Conservation (phyloP, 2,113 vertebrate species). For the Narcine bancroftii region DNA sequence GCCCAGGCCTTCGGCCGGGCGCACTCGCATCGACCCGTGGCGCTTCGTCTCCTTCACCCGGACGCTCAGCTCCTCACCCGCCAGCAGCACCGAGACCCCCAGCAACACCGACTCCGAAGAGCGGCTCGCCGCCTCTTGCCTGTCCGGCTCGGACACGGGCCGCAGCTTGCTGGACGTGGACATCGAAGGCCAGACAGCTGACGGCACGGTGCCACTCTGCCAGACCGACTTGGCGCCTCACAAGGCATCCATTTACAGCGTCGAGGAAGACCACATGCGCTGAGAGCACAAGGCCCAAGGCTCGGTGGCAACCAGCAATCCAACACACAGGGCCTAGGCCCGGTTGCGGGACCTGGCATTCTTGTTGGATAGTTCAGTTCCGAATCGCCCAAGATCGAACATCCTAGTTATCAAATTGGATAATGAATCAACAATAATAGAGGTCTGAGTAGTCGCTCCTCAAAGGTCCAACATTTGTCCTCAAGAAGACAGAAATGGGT, state of each 20-base stretch:
- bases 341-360: background rate
- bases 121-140: conserved; percentile 6
- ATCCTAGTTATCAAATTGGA: background rate
- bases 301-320: background rate
- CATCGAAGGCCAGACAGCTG: conserved; percentile 74
- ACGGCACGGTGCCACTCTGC: conserved; percentile 72
- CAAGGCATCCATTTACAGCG: background rate
- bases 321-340: background rate
- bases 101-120: conserved; percentile 52
- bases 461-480: background rate
- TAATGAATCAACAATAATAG: background rate
- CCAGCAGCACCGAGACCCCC: conserved; percentile 66
- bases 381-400: background rate
- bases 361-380: background rate
- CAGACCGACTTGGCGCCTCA: conserved; percentile 42
- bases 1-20: conserved; percentile 64
- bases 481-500: background rate
- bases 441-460: background rate
- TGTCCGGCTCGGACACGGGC: conserved; percentile 37
- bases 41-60: conserved; percentile 68
- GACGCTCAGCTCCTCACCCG: conserved; percentile 65
- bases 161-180: conserved; percentile 72
- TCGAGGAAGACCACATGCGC: background rate
- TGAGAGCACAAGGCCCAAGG: conserved; percentile 6
- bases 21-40: conserved; percentile 69